These are phyloP conservation scores for Drosophila nigricruria DNA, from an alignment of 2,888 invertebrate genomes.

Conservation along the genomic window DNA sequence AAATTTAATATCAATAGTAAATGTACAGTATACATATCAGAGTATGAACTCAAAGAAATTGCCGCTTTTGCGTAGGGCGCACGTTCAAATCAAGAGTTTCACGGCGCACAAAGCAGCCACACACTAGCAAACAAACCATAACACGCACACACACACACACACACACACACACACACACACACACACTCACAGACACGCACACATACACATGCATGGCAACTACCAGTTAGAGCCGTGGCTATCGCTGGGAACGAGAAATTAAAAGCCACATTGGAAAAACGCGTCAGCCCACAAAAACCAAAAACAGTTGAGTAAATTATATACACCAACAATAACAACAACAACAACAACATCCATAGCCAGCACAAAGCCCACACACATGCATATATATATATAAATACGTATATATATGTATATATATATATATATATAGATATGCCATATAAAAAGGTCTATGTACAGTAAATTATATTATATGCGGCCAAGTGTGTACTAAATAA, in stretches of 20 bases:
- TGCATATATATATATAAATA: neutral
- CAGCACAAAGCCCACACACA: slow-evolving; percentile 36
- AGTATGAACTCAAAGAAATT: neutral
- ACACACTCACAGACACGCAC: neutral
- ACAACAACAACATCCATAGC: slow-evolving; percentile 4
- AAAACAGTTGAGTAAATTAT: slow-evolving; percentile 80
- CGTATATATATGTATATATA: slow-evolving; percentile 4
- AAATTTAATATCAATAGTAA: neutral
- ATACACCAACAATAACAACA: slow-evolving; percentile 53
- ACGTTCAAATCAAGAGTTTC: slow-evolving; percentile 30
- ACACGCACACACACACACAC: slow-evolving; percentile 14
- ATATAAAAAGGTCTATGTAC: slow-evolving; percentile 76
- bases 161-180: slow-evolving; percentile 12
- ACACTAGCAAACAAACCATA: slow-evolving; percentile 20
- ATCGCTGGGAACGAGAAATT: slow-evolving; percentile 35
- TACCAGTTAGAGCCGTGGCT: slow-evolving; percentile 58
- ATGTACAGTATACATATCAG: neutral
- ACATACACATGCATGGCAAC: slow-evolving; percentile 7
- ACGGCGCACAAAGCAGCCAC: slow-evolving; percentile 40
- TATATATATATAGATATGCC: slow-evolving; percentile 16
- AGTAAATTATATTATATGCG: slow-evolving; percentile 82
- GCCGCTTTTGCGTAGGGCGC: slow-evolving; percentile 34
- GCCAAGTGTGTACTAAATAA: slow-evolving; percentile 78
- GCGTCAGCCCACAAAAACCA: slow-evolving; percentile 71
- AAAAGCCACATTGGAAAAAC: slow-evolving; percentile 68